phyloP scores from a whole-genome alignment of 2,113 vertebrate species.

The Bettongia penicillata region DNA sequence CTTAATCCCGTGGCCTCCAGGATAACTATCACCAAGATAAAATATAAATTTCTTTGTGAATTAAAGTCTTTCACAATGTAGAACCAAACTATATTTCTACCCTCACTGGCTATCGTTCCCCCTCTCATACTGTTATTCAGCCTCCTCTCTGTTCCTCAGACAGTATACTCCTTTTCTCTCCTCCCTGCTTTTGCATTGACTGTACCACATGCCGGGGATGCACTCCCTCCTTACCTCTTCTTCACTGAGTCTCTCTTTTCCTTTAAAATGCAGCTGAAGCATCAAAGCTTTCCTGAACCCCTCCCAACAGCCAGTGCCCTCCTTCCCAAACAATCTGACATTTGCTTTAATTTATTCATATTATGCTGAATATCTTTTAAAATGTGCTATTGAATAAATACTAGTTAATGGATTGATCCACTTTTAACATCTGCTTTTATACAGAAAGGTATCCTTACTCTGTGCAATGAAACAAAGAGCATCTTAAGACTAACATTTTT shows the following conservation, averaged over 20 bases:
- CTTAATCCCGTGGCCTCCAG: not conserved
- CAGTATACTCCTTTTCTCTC: too few species aligned
- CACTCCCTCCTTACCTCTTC: not conserved
- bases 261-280: not conserved
- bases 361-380: not conserved
- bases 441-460: not conserved
- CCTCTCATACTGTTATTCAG: not conserved
- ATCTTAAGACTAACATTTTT: not conserved
- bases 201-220: not conserved
- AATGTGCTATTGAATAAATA: not conserved
- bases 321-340: not conserved
- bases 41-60: not conserved
- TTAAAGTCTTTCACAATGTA: not conserved
- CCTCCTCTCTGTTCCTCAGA: not conserved
- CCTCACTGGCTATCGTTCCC: too few species aligned
- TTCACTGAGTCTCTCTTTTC: not conserved
- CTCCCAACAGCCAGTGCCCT: not conserved
- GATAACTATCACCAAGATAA: not conserved
- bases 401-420: not conserved
- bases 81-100: too few species aligned
- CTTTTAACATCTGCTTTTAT: not conserved
- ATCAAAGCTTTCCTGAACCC: not conserved
- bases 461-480: not conserved
- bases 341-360: not conserved
- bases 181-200: not conserved